Conservation (phyloP, 2,888 invertebrate genomes). For the Phlogophora meticulosa region DNA sequence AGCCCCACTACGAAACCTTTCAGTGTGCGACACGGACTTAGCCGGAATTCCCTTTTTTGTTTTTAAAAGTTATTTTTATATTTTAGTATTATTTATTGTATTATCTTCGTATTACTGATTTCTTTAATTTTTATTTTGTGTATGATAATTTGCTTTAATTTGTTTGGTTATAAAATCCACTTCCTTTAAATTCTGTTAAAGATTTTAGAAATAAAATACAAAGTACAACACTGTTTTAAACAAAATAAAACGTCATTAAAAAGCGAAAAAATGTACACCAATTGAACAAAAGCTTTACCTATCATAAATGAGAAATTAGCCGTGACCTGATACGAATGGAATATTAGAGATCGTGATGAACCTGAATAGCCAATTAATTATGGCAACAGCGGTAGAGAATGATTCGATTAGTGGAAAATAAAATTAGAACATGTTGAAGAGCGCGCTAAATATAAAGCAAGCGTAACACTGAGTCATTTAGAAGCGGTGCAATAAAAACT, state of each 20-base stretch:
- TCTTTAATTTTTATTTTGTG: slow-evolving; percentile 13
- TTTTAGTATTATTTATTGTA: neutral
- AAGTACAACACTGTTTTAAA: slow-evolving; percentile 25
- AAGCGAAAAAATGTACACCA: slow-evolving; percentile 32
- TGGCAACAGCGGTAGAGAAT: slow-evolving; percentile 71
- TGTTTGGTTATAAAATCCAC: neutral
- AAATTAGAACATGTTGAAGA: slow-evolving; percentile 79
- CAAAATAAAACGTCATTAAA: slow-evolving; percentile 37
- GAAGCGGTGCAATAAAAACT: slow-evolving; percentile 85
- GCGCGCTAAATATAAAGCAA: slow-evolving; percentile 85
- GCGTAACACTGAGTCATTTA: slow-evolving; percentile 83
- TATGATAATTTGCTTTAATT: slow-evolving; percentile 4
- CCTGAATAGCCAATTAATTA: slow-evolving; percentile 66
- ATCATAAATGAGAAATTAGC: slow-evolving; percentile 21
- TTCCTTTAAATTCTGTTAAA: neutral
- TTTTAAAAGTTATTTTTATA: no score
- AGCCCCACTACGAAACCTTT: no score
- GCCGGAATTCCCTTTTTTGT: no score
- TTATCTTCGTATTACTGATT: neutral
- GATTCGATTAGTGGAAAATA: slow-evolving; percentile 83
- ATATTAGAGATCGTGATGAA: slow-evolving; percentile 59
- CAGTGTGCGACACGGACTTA: no score
- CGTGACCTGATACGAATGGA: slow-evolving; percentile 46
- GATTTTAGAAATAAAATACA: slow-evolving; percentile 2
- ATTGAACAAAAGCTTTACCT: slow-evolving; percentile 18